Percentiles rank a stretch among this genome's conserved stretches.
These are phyloP conservation scores for Charina bottae DNA, from an alignment of 2,113 vertebrate species.

Conservation along the genomic window DNA sequence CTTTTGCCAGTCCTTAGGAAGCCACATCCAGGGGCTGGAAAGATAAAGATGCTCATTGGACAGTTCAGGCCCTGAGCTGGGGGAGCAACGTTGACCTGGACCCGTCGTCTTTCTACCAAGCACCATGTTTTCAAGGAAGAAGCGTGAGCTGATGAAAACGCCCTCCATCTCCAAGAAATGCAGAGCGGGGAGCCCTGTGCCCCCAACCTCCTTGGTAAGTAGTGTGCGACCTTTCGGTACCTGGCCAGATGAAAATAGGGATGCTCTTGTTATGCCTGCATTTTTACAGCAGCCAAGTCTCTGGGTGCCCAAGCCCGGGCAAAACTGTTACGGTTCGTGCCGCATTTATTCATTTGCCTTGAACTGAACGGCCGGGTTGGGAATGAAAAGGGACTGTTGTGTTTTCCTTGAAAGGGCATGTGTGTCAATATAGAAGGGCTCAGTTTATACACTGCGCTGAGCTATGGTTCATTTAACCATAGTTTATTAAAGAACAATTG, in stretches of 20 bases:
- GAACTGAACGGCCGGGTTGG: not conserved
- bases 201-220: slow-evolving; percentile 83
- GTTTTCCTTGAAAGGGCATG: not conserved
- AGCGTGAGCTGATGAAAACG: slow-evolving; percentile 92
- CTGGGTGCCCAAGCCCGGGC: not conserved
- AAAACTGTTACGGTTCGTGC: not conserved
- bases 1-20: too few relatives aligned
- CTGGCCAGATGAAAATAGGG: not conserved
- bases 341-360: not conserved
- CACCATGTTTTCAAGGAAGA: slow-evolving; percentile 91
- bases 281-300: not conserved
- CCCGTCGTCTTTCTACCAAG: accelerated
- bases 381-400: not conserved
- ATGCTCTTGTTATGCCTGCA: too few relatives aligned
- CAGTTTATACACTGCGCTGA: not conserved
- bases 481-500: not conserved
- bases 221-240: not conserved
- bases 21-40: not conserved
- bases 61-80: not conserved
- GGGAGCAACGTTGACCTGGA: not conserved
- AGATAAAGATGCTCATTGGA: not conserved
- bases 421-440: not conserved
- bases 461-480: not conserved
- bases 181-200: slow-evolving; percentile 87
- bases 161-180: slow-evolving; percentile 95